Conservation (phyloP, 2,888 invertebrate genomes). For the Philonicus albiceps region DNA sequence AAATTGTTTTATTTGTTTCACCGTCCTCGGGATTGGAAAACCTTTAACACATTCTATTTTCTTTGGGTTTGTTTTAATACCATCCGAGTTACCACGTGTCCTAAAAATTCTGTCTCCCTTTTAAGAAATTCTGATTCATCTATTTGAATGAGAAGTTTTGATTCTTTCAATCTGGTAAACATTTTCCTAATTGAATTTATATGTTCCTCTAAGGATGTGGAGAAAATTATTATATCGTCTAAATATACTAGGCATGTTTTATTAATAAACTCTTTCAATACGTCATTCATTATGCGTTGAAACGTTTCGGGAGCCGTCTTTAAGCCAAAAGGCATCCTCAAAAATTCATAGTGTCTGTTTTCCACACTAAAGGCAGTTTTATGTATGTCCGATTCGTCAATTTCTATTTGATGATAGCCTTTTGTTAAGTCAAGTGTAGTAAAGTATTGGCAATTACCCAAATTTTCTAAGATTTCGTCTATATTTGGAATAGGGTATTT, state of each 20-base stretch:
- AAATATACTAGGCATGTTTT: too few relatives aligned
- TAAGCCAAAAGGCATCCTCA: constrained; percentile 24
- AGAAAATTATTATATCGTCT: constrained; percentile 53
- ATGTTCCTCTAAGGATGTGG: constrained; percentile 52
- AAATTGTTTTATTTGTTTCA: constrained; percentile 45
- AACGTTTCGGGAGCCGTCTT: constrained; percentile 31
- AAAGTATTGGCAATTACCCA: constrained; percentile 14
- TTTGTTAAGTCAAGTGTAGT: constrained; percentile 22
- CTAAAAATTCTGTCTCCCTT: constrained; percentile 29
- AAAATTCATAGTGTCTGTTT: neutral
- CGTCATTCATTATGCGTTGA: constrained; percentile 29
- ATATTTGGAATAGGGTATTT: constrained; percentile 47
- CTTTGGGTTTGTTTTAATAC: constrained; percentile 41
- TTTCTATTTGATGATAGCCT: constrained; percentile 43
- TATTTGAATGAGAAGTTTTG: too few relatives aligned
- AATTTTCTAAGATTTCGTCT: constrained; percentile 36
- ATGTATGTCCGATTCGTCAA: constrained; percentile 42
- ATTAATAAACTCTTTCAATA: too few relatives aligned
- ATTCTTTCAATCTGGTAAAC: neutral
- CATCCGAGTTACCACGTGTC: neutral
- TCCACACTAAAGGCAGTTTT: constrained; percentile 17
- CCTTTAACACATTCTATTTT: constrained; percentile 15
- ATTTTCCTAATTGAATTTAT: constrained; percentile 39
- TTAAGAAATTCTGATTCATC: too few relatives aligned
- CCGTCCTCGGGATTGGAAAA: neutral